Conservation (phyloP, 2,888 invertebrate species). For the Aphodius granarius region DNA sequence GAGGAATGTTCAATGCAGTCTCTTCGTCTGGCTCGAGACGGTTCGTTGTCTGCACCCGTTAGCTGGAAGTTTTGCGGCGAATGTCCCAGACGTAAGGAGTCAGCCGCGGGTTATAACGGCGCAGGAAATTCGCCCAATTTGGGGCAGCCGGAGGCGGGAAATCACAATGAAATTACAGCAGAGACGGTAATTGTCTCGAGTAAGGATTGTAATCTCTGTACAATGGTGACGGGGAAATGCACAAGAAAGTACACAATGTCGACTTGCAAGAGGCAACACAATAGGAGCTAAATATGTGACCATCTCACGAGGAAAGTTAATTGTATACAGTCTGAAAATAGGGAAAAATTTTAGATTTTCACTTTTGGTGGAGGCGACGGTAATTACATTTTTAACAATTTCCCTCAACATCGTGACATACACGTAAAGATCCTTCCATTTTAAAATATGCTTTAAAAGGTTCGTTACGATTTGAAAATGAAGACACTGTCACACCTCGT, state of each 20-base stretch:
- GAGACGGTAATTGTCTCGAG: not conserved
- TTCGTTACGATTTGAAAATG: too few relatives aligned
- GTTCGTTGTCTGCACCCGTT: not conserved
- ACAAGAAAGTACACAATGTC: not conserved
- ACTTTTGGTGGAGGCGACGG: too few relatives aligned
- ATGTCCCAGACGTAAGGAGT: not conserved
- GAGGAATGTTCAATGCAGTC: conserved; percentile 1
- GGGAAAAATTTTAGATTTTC: not conserved
- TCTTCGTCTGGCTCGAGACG: not conserved
- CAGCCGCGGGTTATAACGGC: not conserved
- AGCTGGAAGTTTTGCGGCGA: not conserved
- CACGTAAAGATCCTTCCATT: too few relatives aligned
- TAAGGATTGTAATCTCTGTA: not conserved
- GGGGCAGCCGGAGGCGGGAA: not conserved
- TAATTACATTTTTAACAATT: too few relatives aligned
- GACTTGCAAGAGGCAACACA: not conserved
- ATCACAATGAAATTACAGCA: not conserved
- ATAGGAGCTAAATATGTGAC: not conserved
- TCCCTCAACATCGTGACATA: too few relatives aligned
- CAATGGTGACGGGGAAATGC: not conserved
- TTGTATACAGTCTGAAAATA: not conserved
- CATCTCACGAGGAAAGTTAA: not conserved
- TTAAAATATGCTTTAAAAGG: too few relatives aligned
- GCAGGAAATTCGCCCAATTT: not conserved
- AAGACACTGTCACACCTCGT: too few relatives aligned